Percentiles rank a stretch among this genome's conserved stretches.
Evolutionary conservation across 2,113 vertebrate species (phyloP).

Genomic region (Lagopus muta): DNA sequence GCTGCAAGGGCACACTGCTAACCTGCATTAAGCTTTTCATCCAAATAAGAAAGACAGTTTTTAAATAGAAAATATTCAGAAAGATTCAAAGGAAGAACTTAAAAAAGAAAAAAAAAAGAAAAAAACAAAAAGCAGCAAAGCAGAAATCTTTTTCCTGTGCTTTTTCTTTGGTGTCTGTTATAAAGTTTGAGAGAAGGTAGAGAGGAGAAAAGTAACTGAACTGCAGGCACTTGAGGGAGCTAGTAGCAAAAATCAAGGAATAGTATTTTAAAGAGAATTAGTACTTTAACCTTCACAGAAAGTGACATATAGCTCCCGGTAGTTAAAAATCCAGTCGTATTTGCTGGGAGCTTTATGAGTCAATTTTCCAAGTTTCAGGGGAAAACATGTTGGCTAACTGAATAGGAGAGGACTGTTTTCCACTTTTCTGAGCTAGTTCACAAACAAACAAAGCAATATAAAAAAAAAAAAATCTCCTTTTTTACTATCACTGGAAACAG

Average conservation of each 20-base stretch:
- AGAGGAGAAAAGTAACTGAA: background rate
- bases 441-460: background rate
- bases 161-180: background rate
- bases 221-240: background rate
- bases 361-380: background rate
- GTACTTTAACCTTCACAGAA: background rate
- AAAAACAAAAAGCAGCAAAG: background rate
- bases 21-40: too few relatives aligned
- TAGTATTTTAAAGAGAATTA: background rate
- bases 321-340: background rate
- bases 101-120: too few relatives aligned
- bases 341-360: background rate
- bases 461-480: background rate
- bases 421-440: background rate
- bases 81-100: background rate
- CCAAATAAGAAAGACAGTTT: background rate
- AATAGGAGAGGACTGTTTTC: background rate
- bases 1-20: too few relatives aligned
- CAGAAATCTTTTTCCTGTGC: background rate
- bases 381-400: background rate
- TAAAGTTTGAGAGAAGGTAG: background rate
- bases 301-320: rapidly evolving
- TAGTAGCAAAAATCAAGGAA: background rate
- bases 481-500: background rate
- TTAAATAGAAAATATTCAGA: background rate